Percentiles rank a stretch among this genome's conserved stretches.
These are phyloP conservation scores for Cordylochernes scorpioides DNA, from an alignment of 2,888 invertebrate genomes.

Conservation along the genomic window DNA sequence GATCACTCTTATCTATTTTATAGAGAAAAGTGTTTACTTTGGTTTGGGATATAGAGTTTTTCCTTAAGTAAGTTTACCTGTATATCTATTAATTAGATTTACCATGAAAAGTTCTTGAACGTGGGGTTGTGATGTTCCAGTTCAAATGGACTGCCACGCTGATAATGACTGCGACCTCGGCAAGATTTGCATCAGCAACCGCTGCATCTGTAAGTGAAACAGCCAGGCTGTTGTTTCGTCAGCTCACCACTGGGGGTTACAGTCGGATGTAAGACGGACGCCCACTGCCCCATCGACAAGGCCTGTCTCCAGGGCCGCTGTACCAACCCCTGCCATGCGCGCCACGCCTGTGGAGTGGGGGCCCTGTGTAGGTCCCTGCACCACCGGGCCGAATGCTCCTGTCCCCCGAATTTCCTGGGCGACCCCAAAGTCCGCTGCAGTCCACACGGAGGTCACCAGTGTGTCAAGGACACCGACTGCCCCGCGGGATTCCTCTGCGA, in stretches of 20 bases:
- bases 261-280: slow-evolving; percentile 28
- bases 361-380: slow-evolving; percentile 54
- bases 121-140: slow-evolving; percentile 1
- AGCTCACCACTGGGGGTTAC: background rate
- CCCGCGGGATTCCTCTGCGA: slow-evolving; percentile 13
- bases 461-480: slow-evolving; percentile 13
- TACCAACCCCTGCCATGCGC: slow-evolving; percentile 48
- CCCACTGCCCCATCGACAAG: slow-evolving; percentile 36
- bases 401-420: slow-evolving; percentile 34
- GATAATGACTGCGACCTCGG: slow-evolving; percentile 13
- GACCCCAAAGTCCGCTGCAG: slow-evolving; percentile 49
- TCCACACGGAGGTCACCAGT: slow-evolving; percentile 25
- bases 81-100: too few species aligned
- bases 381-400: slow-evolving; percentile 35
- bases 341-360: slow-evolving; percentile 45
- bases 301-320: slow-evolving; percentile 30
- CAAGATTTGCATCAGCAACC: slow-evolving; percentile 14
- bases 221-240: background rate
- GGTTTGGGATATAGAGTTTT: too few species aligned
- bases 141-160: slow-evolving; percentile 13
- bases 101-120: too few species aligned
- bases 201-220: slow-evolving; percentile 12
- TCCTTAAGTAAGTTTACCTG: too few species aligned
- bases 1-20: too few species aligned
- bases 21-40: too few species aligned